A percentile compares a stretch with the other conserved stretches of the same genome.
These are phyloP conservation scores for Sardinella longiceps DNA, from an alignment of 2,797 vertebrate genomes.

Conservation along the genomic window DNA sequence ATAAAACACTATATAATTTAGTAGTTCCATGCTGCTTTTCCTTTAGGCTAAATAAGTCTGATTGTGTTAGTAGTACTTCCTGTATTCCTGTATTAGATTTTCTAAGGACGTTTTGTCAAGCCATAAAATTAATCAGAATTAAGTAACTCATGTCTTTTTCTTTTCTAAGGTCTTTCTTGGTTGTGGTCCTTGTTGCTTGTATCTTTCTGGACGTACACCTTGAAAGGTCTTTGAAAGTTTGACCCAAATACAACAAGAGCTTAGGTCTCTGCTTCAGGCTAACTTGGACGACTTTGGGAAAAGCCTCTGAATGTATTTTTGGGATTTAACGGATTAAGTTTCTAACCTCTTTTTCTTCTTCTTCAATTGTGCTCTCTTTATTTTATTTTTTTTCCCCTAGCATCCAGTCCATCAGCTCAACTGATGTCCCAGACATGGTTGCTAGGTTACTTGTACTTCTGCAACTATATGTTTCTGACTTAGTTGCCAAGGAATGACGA, in stretches of 20 bases:
- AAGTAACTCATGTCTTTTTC: neutral
- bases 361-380: neutral
- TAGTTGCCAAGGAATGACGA: neutral
- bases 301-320: constrained; percentile 17
- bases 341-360: neutral
- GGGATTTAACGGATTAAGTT: constrained; percentile 17
- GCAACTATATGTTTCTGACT: neutral
- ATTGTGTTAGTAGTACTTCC: neutral
- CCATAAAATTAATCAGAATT: neutral
- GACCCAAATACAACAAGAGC: constrained; percentile 13
- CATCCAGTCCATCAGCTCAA: neutral
- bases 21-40: no score
- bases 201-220: neutral
- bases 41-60: no score
- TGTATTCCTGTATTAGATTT: neutral
- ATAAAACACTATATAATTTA: no score
- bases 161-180: neutral
- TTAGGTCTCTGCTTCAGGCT: neutral
- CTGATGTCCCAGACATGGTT: neutral
- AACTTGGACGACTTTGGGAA: constrained; percentile 9
- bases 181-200: neutral
- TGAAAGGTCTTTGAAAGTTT: neutral
- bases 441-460: neutral
- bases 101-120: neutral
- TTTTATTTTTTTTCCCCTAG: neutral